phyloP scores from a whole-genome alignment of 1,140 invertebrate species.

The Drosophila setifemur region DNA sequence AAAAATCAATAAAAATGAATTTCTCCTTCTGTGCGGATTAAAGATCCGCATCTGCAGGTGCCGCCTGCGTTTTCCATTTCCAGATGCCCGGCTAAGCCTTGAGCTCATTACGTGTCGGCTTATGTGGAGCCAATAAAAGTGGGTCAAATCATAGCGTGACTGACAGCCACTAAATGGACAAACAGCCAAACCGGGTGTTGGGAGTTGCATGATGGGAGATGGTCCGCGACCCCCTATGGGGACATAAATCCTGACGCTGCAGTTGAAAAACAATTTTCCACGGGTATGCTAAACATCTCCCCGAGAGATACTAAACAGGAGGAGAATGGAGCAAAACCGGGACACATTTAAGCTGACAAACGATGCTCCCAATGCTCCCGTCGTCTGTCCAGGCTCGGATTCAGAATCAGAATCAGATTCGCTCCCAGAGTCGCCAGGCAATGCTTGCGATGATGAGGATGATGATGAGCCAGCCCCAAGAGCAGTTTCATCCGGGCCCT shows the following conservation, averaged over 20 bases:
- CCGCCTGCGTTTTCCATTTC: not conserved
- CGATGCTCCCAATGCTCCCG: slow-evolving; percentile 67
- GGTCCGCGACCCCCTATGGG: slow-evolving; percentile 16
- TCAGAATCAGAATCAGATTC: slow-evolving; percentile 39
- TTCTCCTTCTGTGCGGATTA: no score
- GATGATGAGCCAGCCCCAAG: slow-evolving; percentile 39
- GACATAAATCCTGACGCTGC: slow-evolving; percentile 72
- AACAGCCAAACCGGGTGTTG: slow-evolving; percentile 20
- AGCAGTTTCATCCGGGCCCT: slow-evolving; percentile 43
- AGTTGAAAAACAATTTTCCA: slow-evolving; percentile 76
- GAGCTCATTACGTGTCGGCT: slow-evolving; percentile 68
- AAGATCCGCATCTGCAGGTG: not conserved
- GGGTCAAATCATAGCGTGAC: slow-evolving; percentile 67
- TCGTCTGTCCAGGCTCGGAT: slow-evolving; percentile 47
- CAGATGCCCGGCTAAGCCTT: slow-evolving; percentile 29
- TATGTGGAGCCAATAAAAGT: slow-evolving; percentile 57
- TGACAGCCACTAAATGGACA: slow-evolving; percentile 71
- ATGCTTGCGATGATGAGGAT: slow-evolving; percentile 25
- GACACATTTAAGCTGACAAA: slow-evolving; percentile 71
- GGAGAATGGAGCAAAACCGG: not conserved
- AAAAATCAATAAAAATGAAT: no score
- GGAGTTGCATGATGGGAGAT: slow-evolving; percentile 7
- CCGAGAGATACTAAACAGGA: slow-evolving; percentile 14
- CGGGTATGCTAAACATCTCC: slow-evolving; percentile 75
- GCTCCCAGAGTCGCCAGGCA: slow-evolving; percentile 31